Evolutionary conservation across 2,888 invertebrate genomes (phyloP), one percentile per base, ranked within the genome.

Genomic region (Diaprepes abbreviatus): DNA sequence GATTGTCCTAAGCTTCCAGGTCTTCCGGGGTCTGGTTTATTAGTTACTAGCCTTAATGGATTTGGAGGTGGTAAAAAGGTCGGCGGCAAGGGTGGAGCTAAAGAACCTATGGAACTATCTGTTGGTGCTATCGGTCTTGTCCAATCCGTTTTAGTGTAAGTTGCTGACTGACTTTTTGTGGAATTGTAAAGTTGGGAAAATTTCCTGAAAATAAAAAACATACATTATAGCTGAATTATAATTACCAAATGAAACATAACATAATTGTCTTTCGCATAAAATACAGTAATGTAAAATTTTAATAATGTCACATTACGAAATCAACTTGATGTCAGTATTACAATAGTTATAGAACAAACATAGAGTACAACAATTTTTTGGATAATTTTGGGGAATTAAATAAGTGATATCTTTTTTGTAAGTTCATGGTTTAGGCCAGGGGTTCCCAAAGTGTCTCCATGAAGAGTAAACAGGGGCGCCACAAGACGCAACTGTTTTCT

Each of bases 51-150:
- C 50, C 88, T 85, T 76, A 88, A 84, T 78, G 89, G 89, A 80
- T 89, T 89, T 59, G 89, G 86, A 57, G 86, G 86, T 5, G 86
- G 85, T 65, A 86, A 81, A 73, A 87, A 87, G 2, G 86, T 86
- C 21, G 87, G 87, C 10, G 84, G 83, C 68, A 85, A 74, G 14
- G 84, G 85, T 69, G 84, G 85, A 28, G 85, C 83, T 71, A 85
- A 79, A 64, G 84, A 81, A 66, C 82, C 81, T 68, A 85, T 79
- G 66, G 83, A 79, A 68, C 80, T 80, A 74, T 84, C 84, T 62
- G 83, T 78, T 40, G 87, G 86, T 79, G 81, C 78, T 60, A 85
- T 76, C 0, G 85, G 84, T 55, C 85, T 76, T 36, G 82, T 84
- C 85, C 85, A 85, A 36, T 85, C 85, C 4, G 79, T 75, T 74